phyloP scores from a whole-genome alignment of 2,888 invertebrate genomes.

The Apantesis nais region DNA sequence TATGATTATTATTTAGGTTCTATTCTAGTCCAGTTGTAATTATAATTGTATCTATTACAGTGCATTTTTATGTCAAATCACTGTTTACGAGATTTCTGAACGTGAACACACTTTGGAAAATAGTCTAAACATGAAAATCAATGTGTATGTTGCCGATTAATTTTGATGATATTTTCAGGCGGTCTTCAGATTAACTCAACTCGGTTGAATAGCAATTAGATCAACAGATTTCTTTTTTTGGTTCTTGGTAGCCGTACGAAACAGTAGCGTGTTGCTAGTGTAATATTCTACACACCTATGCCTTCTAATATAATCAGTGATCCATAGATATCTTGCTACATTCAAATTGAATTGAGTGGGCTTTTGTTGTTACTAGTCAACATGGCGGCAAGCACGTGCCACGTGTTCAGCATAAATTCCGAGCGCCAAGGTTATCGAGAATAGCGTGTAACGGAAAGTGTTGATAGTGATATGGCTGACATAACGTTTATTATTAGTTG shows the following conservation, averaged over 20 bases:
- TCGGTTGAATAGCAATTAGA: neutral
- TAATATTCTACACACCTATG: neutral
- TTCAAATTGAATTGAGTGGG: constrained; percentile 30
- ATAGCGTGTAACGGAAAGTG: constrained; percentile 35
- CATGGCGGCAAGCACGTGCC: constrained; percentile 43
- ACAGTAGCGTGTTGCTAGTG: neutral
- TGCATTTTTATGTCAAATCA: no score
- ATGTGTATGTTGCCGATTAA: no score
- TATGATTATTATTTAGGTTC: no score
- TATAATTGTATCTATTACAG: neutral
- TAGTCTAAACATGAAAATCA: neutral
- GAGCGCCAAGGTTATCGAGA: constrained; percentile 52
- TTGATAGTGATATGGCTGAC: constrained; percentile 15
- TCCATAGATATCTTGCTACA: constrained; percentile 1
- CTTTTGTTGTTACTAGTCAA: constrained; percentile 43
- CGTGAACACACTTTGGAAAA: no score
- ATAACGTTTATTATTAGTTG: constrained; percentile 8
- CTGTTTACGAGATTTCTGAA: no score
- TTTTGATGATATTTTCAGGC: neutral
- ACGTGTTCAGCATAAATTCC: constrained; percentile 68
- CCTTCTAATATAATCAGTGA: neutral
- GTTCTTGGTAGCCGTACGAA: neutral
- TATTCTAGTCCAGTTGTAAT: neutral
- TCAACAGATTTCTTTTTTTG: neutral
- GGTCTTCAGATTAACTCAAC: neutral